These are phyloP conservation scores for Germaria angustata DNA, from an alignment of 2,888 invertebrate genomes.

Conservation along the genomic window DNA sequence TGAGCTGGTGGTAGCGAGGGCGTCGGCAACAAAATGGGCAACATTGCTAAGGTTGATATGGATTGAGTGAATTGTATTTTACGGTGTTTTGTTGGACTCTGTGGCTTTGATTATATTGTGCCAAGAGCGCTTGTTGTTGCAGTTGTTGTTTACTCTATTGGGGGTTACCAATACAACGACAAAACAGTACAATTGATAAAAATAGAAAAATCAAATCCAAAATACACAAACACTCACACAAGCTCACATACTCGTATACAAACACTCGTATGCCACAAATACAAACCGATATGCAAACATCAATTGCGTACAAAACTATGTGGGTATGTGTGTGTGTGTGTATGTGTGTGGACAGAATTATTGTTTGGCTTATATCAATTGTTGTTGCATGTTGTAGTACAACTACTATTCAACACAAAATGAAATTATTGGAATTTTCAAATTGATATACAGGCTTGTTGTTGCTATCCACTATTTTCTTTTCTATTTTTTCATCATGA, in stretches of 20 bases:
- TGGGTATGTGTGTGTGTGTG: background rate
- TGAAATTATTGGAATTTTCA: slow-evolving; percentile 63
- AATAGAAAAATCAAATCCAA: slow-evolving; percentile 46
- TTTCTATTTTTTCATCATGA: background rate
- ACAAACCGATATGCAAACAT: slow-evolving; percentile 56
- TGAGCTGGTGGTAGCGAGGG: background rate
- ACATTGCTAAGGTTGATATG: slow-evolving; percentile 22
- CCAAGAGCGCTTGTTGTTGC: slow-evolving; percentile 60
- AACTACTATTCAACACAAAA: slow-evolving; percentile 29
- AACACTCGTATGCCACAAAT: background rate
- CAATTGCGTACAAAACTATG: slow-evolving; percentile 27
- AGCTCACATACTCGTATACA: background rate
- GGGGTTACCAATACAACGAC: slow-evolving; percentile 59
- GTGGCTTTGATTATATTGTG: slow-evolving; percentile 67
- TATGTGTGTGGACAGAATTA: slow-evolving; percentile 14
- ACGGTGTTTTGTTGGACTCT: slow-evolving; percentile 60
- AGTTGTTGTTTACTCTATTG: slow-evolving; percentile 61
- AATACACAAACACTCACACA: background rate
- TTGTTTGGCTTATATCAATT: slow-evolving; percentile 41
- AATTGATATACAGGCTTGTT: slow-evolving; percentile 51
- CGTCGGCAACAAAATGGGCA: background rate
- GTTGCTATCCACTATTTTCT: slow-evolving; percentile 4
- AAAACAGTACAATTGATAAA: slow-evolving; percentile 47
- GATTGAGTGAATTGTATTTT: slow-evolving; percentile 61
- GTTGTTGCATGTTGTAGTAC: background rate